Evolutionary conservation across 2,113 vertebrate genomes (phyloP), one percentile per base, ranked within the genome.

Genomic region (Reinhardtius hippoglossoides): DNA sequence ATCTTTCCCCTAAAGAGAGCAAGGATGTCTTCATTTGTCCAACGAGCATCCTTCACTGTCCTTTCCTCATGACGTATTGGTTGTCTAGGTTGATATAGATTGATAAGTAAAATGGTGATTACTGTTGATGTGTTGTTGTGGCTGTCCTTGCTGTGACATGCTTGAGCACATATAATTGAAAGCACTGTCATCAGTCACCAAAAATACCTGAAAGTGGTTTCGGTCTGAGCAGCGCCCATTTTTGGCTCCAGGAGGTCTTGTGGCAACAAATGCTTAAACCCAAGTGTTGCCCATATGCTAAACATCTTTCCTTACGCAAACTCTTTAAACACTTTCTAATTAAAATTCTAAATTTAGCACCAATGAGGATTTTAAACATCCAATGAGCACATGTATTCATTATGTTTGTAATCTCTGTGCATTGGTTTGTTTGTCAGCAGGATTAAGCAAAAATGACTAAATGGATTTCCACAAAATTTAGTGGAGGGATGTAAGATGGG

Each of bases 21-120:
- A 18, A n/a, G 56, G 16, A 31, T n/a, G 24, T 61, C 74, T 61
- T 54, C 26, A 50, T 59, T 67, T 62, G 31, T 40, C 40, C 23
- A 26, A 23, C 6, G 9, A 44, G 23, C 23, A 8, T 27, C 65
- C 3, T 23, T 37, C 31, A 56, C 5, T 68, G 52, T 40, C 24
- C 44, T 50, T 40, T 62, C 16, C 18, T 18, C 46, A 18, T 50
- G 16, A 50, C 16, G 5, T 50, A 50, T 50, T 18, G 46, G 46
- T 50, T 50, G 46, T 20, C 46, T 18, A 50, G 46, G 46, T 50
- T 50, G 46, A 50, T 18, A 50, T 18, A 18, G 46, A 50, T 7
- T 50, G 46, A 50, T 50, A 50, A 20, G 6, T 50, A 18, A 50
- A 46, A 50, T 7, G 16, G 46, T 50, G 46, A 50, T 50, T 50